Evolutionary conservation across 2,888 invertebrate species (phyloP).

Genomic region (Drosophila rellima): DNA sequence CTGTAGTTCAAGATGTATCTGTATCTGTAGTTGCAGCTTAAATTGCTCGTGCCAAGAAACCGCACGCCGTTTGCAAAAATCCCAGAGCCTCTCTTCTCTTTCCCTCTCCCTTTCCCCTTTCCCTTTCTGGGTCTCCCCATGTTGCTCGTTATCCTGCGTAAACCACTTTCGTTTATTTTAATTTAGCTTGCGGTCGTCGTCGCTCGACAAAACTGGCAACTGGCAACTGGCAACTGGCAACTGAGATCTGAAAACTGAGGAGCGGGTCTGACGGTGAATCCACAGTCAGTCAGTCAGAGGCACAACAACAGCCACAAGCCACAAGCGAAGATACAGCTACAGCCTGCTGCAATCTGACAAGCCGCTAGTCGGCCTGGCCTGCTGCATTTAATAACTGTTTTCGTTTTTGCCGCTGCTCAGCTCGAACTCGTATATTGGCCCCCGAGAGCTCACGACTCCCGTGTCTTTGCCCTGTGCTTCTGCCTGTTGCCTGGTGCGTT

Average conservation of each 20-base stretch:
- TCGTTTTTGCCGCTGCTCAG: conserved; percentile 65
- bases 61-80: conserved; percentile 58
- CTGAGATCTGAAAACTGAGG: conserved; percentile 1
- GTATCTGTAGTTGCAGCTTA: conserved; percentile 17
- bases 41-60: conserved; percentile 61
- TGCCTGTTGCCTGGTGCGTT: conserved; percentile 37
- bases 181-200: conserved; percentile 72
- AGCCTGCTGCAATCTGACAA: conserved; percentile 77
- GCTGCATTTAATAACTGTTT: conserved; percentile 81
- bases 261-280: conserved; percentile 14
- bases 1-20: conserved; percentile 9
- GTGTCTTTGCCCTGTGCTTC: conserved; percentile 16
- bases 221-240: conserved; percentile 8
- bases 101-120: neutral
- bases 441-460: conserved; percentile 64
- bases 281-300: conserved; percentile 15
- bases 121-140: neutral
- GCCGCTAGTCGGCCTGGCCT: conserved; percentile 50
- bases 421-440: conserved; percentile 54
- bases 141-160: conserved; percentile 63
- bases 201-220: conserved; percentile 7
- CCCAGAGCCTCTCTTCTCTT: conserved; percentile 23
- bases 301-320: conserved; percentile 7
- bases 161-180: conserved; percentile 82
- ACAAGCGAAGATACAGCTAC: conserved; percentile 6